These are phyloP conservation scores for Phasianus colchicus DNA, from an alignment of 2,113 vertebrate species.

Conservation along the genomic window DNA sequence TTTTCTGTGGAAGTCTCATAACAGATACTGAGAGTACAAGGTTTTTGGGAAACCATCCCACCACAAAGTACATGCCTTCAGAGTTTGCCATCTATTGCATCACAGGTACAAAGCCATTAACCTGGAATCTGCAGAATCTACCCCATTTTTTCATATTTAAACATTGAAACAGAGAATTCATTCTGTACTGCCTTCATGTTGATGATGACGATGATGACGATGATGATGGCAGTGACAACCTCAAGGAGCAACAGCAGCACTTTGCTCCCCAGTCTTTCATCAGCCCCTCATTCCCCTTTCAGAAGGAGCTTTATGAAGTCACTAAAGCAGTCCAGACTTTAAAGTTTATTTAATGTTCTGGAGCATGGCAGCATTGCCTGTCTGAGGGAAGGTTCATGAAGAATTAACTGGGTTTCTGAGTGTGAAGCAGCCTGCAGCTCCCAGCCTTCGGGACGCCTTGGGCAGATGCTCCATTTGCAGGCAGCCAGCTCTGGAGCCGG, in stretches of 20 bases:
- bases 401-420: background rate
- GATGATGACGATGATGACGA: background rate
- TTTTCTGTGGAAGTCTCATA: background rate
- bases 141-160: background rate
- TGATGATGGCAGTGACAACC: background rate
- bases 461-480: constrained; percentile 21
- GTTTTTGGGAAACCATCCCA: background rate
- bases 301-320: background rate
- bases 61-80: background rate
- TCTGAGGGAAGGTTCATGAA: background rate
- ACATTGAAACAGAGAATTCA: background rate
- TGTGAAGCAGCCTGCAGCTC: background rate
- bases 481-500: constrained; percentile 5
- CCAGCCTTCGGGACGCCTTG: background rate
- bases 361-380: background rate
- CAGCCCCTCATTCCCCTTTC: fast-evolving
- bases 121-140: background rate
- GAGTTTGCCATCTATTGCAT: background rate
- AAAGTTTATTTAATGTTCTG: background rate
- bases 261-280: fast-evolving
- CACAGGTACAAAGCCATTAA: background rate
- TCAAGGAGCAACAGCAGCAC: background rate
- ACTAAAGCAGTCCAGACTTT: background rate
- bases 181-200: background rate
- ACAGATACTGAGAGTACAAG: fast-evolving